These are phyloP conservation scores for Sorex fumeus DNA, from an alignment of 2,113 vertebrate genomes.

Conservation along the genomic window DNA sequence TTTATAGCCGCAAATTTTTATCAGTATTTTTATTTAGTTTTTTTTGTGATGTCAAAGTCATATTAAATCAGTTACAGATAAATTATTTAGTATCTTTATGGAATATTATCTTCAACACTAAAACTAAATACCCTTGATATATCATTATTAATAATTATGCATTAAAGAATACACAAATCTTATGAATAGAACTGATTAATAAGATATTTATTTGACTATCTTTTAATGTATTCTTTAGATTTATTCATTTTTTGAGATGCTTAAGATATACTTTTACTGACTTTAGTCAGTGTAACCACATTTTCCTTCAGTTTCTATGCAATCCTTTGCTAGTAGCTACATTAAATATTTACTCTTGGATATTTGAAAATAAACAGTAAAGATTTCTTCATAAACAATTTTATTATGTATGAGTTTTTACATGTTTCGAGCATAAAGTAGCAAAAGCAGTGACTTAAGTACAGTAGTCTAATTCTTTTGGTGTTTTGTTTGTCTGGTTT, in stretches of 20 bases:
- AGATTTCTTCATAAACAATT: constrained; percentile 72
- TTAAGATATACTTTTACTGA: constrained; percentile 59
- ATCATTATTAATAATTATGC: background rate
- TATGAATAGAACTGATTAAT: background rate
- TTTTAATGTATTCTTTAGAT: background rate
- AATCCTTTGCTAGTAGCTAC: constrained; percentile 58
- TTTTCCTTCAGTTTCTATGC: constrained; percentile 53
- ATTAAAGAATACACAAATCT: too few relatives aligned
- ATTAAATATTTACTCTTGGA: constrained; percentile 76
- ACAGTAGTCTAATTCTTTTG: constrained; percentile 18
- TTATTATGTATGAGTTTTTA: constrained; percentile 71
- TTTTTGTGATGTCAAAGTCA: background rate
- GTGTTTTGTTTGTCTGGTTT: too few relatives aligned
- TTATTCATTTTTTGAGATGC: constrained; percentile 7
- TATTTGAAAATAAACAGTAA: constrained; percentile 72
- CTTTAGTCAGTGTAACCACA: constrained; percentile 12
- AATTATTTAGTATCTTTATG: constrained; percentile 20
- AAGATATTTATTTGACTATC: constrained; percentile 11
- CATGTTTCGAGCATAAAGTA: constrained; percentile 71
- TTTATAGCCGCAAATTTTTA: background rate
- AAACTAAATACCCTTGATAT: background rate
- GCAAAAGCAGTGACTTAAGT: constrained; percentile 74
- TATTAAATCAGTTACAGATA: constrained; percentile 42
- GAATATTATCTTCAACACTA: background rate
- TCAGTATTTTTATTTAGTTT: constrained; percentile 30